Conservation (phyloP, 2,113 vertebrate genomes). For the Notechis scutatus region DNA sequence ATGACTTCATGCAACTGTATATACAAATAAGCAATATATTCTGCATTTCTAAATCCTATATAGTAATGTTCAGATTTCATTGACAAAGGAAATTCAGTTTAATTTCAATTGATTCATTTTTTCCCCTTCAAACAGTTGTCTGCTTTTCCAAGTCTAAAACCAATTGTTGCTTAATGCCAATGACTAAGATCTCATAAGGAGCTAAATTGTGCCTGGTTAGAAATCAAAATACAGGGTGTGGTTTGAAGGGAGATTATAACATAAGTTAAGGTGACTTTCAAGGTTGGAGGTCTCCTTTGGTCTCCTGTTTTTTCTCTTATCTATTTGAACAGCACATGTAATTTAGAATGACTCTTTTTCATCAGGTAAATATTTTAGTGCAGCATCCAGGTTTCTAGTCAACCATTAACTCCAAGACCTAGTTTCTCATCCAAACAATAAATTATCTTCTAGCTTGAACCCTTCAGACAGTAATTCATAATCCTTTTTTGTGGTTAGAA, state of each 20-base stretch:
- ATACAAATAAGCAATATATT: background rate
- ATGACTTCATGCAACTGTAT: background rate
- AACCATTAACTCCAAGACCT: conserved; percentile 10
- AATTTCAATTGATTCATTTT: background rate
- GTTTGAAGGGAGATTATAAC: background rate
- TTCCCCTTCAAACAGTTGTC: background rate
- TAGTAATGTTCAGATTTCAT: background rate
- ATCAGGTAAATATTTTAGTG: background rate
- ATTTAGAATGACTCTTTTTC: conserved; percentile 8
- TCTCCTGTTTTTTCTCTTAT: background rate
- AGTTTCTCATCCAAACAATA: background rate
- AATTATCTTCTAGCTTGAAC: background rate
- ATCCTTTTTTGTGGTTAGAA: background rate
- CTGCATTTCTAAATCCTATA: background rate
- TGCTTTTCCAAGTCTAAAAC: background rate
- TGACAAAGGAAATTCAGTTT: background rate
- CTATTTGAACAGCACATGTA: background rate
- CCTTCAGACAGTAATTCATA: background rate
- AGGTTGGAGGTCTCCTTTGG: background rate
- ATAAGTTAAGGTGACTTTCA: conserved; percentile 3
- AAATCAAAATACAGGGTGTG: background rate
- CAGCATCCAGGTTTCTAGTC: background rate
- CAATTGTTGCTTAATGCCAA: background rate
- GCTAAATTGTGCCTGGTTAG: background rate
- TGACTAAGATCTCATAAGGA: background rate